Evolutionary conservation across 2,888 invertebrate species (phyloP), one percentile per base, ranked within the genome.

Genomic region (Ormia ochracea): DNA sequence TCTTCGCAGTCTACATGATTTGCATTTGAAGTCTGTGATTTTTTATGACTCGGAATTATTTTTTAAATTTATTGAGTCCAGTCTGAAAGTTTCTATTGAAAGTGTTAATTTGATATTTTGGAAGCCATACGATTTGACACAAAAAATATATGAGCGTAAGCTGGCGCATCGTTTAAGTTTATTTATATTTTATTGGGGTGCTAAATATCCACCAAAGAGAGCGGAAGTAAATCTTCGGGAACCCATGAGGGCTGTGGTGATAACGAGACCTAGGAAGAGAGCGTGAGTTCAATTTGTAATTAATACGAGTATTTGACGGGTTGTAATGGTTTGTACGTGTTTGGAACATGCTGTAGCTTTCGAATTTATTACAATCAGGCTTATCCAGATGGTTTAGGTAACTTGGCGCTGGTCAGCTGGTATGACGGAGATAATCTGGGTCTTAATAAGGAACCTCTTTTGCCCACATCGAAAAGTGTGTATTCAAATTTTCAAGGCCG

Each of bases 301-400:
- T n/a, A 45, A 28, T 21, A 33, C 2, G 17, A 41, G 14, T 14
- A 12, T 41, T 12, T 1, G 17, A 17, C 6, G 1, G 2, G 3
- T 41, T 41, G 5, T 41, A 41, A 14, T 14, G 1, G 1, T 0
- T 4, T 31, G 12, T 19, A 3, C 6, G n/a, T 1, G n/a, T n/a
- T n/a, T n/a, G n/a, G 58, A 31, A 28, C 23, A 0, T 10, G n/a
- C 6, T 14, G 31, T 56, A 94, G 94, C 38, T 94, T 93, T 84
- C 91, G 94, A 10, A 90, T 95, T 48, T 94, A 93, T 86, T 95
- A 94, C 88, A 94, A 93, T 87, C 94, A 94, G 88, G 94, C 93
- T 0, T 90, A 91, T 0, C 91, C 94, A 0, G 89, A 92, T 66
- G 91, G 91, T 12, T 88, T 90, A 14, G 92, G 93, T 58, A 91